A percentile compares a stretch with the other conserved stretches of the same genome.
Conservation (phyloP, 2,113 vertebrate genomes). For the Catagonus wagneri region DNA sequence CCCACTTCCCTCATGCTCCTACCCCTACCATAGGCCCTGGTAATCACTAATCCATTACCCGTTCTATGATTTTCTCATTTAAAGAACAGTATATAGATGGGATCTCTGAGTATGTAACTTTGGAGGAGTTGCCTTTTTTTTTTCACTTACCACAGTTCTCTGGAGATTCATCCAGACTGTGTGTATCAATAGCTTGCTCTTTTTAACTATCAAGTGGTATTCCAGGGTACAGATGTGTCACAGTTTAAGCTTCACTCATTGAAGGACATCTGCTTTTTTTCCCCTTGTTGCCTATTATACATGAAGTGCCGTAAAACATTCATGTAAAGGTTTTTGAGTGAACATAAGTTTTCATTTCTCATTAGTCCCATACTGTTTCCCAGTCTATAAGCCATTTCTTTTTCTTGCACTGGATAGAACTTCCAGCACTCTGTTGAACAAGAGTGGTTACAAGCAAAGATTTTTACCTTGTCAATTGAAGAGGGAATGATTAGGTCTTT, state of each 20-base stretch:
- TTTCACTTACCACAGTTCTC: neutral
- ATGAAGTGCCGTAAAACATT: neutral
- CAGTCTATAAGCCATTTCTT: neutral
- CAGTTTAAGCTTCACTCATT: neutral
- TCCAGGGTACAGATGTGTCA: neutral
- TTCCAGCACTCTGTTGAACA: neutral
- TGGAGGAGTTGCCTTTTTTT: neutral
- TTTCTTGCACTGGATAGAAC: neutral
- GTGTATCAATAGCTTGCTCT: neutral
- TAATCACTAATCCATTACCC: neutral
- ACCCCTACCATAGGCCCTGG: neutral
- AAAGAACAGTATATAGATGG: neutral
- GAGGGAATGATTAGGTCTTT: neutral
- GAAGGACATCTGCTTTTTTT: neutral
- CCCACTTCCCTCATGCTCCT: neutral
- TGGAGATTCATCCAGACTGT: neutral
- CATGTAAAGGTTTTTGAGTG: neutral
- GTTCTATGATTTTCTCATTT: neutral
- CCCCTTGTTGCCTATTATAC: neutral
- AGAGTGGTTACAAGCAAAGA: neutral
- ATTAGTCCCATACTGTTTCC: neutral
- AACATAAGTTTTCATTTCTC: conserved; percentile 8
- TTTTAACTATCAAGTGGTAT: neutral
- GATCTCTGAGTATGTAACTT: neutral
- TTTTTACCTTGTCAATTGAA: neutral